Evolutionary conservation across 2,113 vertebrate species (phyloP), one percentile per base, ranked within the genome.

Genomic region (Phyllostomus hastatus): DNA sequence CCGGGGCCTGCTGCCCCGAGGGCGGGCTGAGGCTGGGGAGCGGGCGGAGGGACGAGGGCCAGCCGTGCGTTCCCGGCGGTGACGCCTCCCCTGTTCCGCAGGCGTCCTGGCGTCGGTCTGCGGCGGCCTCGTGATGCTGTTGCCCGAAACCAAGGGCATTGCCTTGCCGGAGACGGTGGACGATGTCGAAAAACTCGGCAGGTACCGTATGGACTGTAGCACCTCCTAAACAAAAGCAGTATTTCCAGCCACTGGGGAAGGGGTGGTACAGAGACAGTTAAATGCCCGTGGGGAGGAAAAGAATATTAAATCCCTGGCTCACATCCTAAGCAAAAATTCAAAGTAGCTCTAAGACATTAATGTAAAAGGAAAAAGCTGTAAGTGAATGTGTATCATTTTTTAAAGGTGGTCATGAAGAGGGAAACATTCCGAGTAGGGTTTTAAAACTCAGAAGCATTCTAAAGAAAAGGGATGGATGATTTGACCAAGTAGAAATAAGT

Each of bases 71-170:
- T 70, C 95, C 83, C 26, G 1, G 24, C 4, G 41, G 1, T 95
- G 33, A 94, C 0, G 5, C 52, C 17, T 57, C 64, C 38, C 7
- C 54, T 92, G 7, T 69, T 15, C 79, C 19, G 0, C 82, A 99
- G 99, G 99, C 33, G 93, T 98, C 96, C 98, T 99, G 16, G 99
- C 99, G 0, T 98, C 99, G 57, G 0, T 99, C 78, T 99, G 99
- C 4, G 99, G 99, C 2, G 92, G 98, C 46, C 95, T 99, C 16
- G 99, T 99, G 46, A 96, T 99, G 96, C 97, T 99, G 97, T 98
- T 99, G 86, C 99, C 99, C 52, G 99, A 99, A 97, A 99, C 99
- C 96, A 99, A 98, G 97, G 99, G 99, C 1, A 98, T 99, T 1
- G 97, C 98, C 31, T 98, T 99, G 96, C 99, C 99, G 3, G 99